A percentile compares a stretch with the other conserved stretches of the same genome.
Conservation (phyloP, 2,888 invertebrate genomes). For the Ryuthela nishihirai region DNA sequence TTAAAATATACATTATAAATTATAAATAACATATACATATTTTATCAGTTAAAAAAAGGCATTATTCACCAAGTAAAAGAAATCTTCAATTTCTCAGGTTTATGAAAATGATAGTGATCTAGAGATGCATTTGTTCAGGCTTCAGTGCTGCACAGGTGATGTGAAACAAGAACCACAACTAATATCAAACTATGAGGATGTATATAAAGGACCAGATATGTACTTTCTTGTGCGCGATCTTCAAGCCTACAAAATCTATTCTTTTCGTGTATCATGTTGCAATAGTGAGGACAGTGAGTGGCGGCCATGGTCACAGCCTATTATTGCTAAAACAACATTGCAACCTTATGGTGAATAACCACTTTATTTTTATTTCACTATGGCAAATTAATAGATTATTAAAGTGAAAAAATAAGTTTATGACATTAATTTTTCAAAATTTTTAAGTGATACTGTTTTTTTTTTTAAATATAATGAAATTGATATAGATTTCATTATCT, state of each 20-base stretch:
- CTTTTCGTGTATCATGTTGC: constrained; percentile 57
- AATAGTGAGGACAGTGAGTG: constrained; percentile 54
- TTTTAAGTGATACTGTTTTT: too few relatives aligned
- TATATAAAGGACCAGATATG: constrained; percentile 55
- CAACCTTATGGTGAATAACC: constrained; percentile 41
- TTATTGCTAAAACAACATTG: constrained; percentile 54
- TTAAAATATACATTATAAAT: too few relatives aligned
- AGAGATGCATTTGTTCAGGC: constrained; percentile 44
- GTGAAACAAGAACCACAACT: constrained; percentile 35
- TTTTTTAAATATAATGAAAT: too few relatives aligned
- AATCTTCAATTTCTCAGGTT: constrained; percentile 38
- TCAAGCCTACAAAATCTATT: constrained; percentile 53
- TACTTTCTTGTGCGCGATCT: constrained; percentile 56
- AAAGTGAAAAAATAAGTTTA: too few relatives aligned
- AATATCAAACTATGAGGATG: constrained; percentile 49
- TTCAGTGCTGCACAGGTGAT: constrained; percentile 46
- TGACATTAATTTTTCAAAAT: too few relatives aligned
- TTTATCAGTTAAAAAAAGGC: too few relatives aligned
- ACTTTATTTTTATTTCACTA: too few relatives aligned
- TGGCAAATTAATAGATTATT: too few relatives aligned
- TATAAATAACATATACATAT: too few relatives aligned
- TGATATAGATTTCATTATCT: too few relatives aligned
- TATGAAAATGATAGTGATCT: constrained; percentile 45
- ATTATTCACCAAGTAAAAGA: too few relatives aligned
- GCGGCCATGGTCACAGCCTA: constrained; percentile 58